Evolutionary conservation across 2,888 invertebrate genomes (phyloP).

Genomic region (Formica aserva): DNA sequence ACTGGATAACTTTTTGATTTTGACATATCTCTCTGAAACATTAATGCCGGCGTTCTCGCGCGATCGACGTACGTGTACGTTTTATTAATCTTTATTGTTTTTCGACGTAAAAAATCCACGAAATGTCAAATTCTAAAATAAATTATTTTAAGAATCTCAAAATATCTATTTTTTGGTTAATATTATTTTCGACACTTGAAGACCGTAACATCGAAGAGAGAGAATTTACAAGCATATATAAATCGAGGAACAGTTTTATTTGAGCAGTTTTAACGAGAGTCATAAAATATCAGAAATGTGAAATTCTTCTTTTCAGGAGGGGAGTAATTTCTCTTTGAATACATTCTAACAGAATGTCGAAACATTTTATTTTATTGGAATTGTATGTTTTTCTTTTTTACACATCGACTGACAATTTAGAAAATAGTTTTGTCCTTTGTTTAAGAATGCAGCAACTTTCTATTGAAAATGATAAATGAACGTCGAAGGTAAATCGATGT

Average conservation of each 20-base stretch:
- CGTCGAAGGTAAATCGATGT: not conserved
- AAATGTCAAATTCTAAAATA: not conserved
- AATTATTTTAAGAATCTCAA: not conserved
- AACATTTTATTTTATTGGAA: too few species aligned
- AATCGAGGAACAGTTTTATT: not conserved
- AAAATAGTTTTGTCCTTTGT: conserved; percentile 32
- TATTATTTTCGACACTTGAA: not conserved
- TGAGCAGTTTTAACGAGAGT: not conserved
- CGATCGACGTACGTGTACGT: not conserved
- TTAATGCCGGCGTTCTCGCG: not conserved
- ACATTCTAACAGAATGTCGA: too few species aligned
- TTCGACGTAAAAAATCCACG: not conserved
- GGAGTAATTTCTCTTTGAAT: not conserved
- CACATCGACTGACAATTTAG: not conserved
- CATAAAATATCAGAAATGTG: not conserved
- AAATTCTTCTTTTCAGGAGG: not conserved
- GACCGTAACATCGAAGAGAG: not conserved
- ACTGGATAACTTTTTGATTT: conserved; percentile 70
- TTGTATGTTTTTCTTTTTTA: not conserved
- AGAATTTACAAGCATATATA: not conserved
- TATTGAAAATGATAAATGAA: conserved; percentile 58
- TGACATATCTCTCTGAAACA: not conserved
- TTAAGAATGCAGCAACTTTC: conserved; percentile 41
- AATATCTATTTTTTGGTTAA: not conserved
- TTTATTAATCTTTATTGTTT: not conserved